Evolutionary conservation across 1,140 invertebrate species (phyloP), one percentile per base, ranked within the genome.

Genomic region (Pinna nobilis): DNA sequence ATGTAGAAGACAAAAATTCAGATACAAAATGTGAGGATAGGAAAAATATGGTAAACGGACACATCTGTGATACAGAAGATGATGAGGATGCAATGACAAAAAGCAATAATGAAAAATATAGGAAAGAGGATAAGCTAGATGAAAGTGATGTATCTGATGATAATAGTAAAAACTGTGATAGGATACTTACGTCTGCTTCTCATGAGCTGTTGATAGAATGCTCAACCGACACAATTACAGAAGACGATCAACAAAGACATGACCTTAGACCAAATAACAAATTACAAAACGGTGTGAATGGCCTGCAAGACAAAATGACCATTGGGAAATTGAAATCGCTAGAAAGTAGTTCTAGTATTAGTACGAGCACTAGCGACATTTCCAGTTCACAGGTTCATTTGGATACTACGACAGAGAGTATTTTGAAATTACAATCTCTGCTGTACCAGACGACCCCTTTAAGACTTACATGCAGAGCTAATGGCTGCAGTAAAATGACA

Each of bases 141-240:
- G n/a, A n/a, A n/a, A n/a, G n/a, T n/a, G n/a, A n/a, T n/a, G n/a
- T n/a, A n/a, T n/a, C n/a, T n/a, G n/a, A n/a, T n/a, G n/a, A n/a
- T n/a, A n/a, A n/a, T n/a, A n/a, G n/a, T n/a, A n/a, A n/a, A n/a
- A n/a, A 44, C n/a, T n/a, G 35, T 63, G 30, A 18, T 57, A 55
- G n/a, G 37, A 57, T 13, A 18, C 2, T 6, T 57, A 39, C 15
- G 13, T 2, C 30, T 2, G 20, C 28, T 15, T n/a, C 28, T 15
- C 7, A n/a, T 18, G 53, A 70, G 6, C 25, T 23, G 11, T 74
- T 74, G 20, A 64, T 90, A 72, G 89, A 90, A 75, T 90, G 89
- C 74, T 91, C 90, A 28, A 91, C 90, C 9, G 90, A 90, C 70
- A 91, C 90, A 0, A 74, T 91, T 41, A 88, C 88, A 0, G 88